A percentile compares a stretch with the other conserved stretches of the same genome.
These are phyloP conservation scores for Platyscapa corneri DNA, from an alignment of 1,140 invertebrate species.

Conservation along the genomic window DNA sequence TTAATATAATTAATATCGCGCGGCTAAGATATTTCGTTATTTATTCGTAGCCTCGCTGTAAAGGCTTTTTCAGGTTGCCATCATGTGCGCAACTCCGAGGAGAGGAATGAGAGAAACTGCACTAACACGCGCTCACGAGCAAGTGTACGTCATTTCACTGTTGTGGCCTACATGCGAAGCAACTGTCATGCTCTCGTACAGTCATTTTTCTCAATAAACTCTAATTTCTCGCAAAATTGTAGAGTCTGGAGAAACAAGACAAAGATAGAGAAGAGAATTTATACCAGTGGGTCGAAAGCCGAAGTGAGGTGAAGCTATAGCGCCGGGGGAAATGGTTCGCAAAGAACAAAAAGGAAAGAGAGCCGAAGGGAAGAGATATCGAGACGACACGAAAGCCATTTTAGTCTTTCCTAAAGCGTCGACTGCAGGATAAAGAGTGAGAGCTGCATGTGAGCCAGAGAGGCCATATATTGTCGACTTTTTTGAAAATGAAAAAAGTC, in stretches of 20 bases:
- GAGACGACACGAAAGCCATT: constrained; percentile 54
- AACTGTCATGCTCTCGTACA: constrained; percentile 30
- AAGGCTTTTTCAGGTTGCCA: not conserved
- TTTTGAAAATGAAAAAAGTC: constrained; percentile 24
- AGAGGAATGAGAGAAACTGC: constrained; percentile 17
- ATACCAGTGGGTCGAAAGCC: constrained; percentile 52
- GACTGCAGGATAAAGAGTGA: constrained; percentile 39
- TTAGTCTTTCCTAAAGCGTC: constrained; percentile 52
- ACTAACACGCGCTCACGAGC: not conserved
- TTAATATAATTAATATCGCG: not conserved
- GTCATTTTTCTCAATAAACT: constrained; percentile 62
- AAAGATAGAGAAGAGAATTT: constrained; percentile 56
- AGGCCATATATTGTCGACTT: constrained; percentile 44
- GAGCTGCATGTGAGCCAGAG: constrained; percentile 45
- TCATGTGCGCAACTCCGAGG: not conserved
- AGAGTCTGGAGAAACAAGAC: constrained; percentile 51
- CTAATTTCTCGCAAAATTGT: constrained; percentile 66
- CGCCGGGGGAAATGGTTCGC: not conserved
- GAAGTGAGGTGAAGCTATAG: constrained; percentile 16
- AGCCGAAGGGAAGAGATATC: constrained; percentile 52
- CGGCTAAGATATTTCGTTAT: not conserved
- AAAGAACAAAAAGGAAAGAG: not conserved
- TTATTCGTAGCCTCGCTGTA: not conserved
- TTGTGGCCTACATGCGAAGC: constrained; percentile 15
- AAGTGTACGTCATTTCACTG: not conserved